Percentiles rank a stretch among this genome's conserved stretches.
Conservation (phyloP, 1,140 invertebrate genomes). For the Steinernema feltiae region DNA sequence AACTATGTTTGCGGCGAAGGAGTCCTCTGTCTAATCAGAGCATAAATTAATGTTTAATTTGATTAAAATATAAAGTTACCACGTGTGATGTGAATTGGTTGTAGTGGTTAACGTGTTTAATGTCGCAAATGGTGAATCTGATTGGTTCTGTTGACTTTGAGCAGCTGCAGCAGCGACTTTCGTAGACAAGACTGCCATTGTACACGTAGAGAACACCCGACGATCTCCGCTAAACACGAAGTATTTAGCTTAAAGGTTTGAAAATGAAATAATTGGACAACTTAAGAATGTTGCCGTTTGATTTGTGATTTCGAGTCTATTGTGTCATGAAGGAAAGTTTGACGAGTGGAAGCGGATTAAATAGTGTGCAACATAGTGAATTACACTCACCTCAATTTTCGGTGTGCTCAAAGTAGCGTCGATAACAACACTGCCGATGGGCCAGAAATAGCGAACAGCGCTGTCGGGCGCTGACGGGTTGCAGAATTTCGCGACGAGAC, state of each 20-base stretch:
- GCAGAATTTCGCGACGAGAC: constrained; percentile 33
- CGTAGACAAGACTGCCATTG: constrained; percentile 38
- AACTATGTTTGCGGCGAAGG: constrained; percentile 28
- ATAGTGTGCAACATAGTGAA: background rate
- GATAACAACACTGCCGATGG: constrained; percentile 36
- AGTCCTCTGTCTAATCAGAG: background rate
- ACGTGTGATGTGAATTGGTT: constrained; percentile 43
- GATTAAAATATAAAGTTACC: background rate
- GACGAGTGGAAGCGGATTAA: too few relatives aligned
- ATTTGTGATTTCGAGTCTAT: background rate
- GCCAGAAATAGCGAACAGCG: constrained; percentile 43
- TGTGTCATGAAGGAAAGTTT: background rate
- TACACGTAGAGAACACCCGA: constrained; percentile 43
- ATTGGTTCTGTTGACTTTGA: constrained; percentile 28
- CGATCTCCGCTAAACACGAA: constrained; percentile 32
- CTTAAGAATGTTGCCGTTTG: background rate
- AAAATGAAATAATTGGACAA: too few relatives aligned
- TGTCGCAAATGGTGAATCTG: constrained; percentile 40
- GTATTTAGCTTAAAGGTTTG: background rate
- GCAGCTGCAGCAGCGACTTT: constrained; percentile 35
- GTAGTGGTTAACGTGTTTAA: constrained; percentile 38
- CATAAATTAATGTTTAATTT: background rate
- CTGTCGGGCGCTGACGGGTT: constrained; percentile 37
- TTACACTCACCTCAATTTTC: constrained; percentile 23
- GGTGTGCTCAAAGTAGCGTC: constrained; percentile 16